These are phyloP conservation scores for Lophotriccus pileatus DNA, from an alignment of 2,797 vertebrate genomes.

Conservation along the genomic window DNA sequence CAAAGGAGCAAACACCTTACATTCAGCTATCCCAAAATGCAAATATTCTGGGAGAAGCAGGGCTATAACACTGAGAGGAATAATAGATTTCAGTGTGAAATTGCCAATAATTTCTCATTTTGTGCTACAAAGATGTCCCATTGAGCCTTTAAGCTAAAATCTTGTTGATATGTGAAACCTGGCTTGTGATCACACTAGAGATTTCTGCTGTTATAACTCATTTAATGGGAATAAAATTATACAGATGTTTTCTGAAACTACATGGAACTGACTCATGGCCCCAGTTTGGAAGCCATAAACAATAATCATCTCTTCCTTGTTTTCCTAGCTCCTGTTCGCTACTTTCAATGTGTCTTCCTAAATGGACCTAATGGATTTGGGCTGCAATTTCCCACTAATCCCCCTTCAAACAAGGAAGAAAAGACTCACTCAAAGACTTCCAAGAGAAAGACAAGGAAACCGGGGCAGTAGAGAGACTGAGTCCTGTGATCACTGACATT, in stretches of 20 bases:
- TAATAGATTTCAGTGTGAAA: not conserved
- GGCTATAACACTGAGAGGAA: not conserved
- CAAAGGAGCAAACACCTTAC: not conserved
- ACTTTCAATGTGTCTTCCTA: constrained; percentile 92
- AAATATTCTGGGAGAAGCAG: not conserved
- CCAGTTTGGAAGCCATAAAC: not conserved
- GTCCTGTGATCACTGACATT: not conserved
- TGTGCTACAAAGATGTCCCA: not conserved
- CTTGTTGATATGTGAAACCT: not conserved
- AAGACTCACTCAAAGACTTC: constrained; percentile 65
- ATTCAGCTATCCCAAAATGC: not conserved
- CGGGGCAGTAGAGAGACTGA: constrained; percentile 77
- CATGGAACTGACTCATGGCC: not conserved
- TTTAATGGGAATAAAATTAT: not conserved
- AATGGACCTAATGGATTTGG: constrained; percentile 85
- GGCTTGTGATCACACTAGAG: not conserved
- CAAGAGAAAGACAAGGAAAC: constrained; percentile 76
- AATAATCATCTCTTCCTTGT: constrained; percentile 12
- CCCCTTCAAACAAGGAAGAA: constrained; percentile 72
- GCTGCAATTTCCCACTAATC: constrained; percentile 80
- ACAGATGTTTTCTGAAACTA: not conserved
- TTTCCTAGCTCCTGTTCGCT: constrained; percentile 86
- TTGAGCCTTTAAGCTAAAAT: not conserved
- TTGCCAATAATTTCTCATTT: not conserved
- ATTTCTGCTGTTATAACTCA: not conserved